Evolutionary conservation across 2,888 invertebrate species (phyloP).

Genomic region (Alentia gelatinosa): DNA sequence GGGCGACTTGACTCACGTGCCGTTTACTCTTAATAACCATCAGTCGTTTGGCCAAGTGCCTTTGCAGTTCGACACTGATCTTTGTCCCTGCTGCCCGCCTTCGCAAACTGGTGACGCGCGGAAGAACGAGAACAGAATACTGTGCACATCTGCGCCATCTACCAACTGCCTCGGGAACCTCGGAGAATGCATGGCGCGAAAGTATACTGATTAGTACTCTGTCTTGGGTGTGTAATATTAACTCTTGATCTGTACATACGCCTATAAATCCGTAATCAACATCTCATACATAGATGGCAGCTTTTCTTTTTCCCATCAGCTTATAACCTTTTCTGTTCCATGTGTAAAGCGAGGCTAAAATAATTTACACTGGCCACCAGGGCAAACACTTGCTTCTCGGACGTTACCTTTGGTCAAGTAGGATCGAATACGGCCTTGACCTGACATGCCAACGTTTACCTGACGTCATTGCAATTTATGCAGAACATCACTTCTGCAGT

Average conservation of each 20-base stretch:
- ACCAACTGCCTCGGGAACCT: background rate
- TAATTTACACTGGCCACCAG: background rate
- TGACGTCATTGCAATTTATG: too few relatives aligned
- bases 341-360: background rate
- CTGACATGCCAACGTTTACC: too few relatives aligned
- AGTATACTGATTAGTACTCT: background rate
- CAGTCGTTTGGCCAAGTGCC: background rate
- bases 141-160: background rate
- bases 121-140: background rate
- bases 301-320: background rate
- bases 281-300: background rate
- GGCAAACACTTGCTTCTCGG: too few relatives aligned
- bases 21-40: background rate
- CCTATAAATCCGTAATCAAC: background rate
- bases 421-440: too few relatives aligned
- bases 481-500: too few relatives aligned
- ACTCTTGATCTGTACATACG: background rate
- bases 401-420: too few relatives aligned
- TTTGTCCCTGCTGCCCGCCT: background rate
- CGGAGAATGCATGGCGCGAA: background rate
- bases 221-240: background rate
- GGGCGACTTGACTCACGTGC: background rate
- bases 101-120: background rate
- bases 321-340: background rate
- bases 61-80: background rate